Evolutionary conservation across 2,888 invertebrate genomes (phyloP), one percentile per base, ranked within the genome.

Genomic region (Atrina japonica): DNA sequence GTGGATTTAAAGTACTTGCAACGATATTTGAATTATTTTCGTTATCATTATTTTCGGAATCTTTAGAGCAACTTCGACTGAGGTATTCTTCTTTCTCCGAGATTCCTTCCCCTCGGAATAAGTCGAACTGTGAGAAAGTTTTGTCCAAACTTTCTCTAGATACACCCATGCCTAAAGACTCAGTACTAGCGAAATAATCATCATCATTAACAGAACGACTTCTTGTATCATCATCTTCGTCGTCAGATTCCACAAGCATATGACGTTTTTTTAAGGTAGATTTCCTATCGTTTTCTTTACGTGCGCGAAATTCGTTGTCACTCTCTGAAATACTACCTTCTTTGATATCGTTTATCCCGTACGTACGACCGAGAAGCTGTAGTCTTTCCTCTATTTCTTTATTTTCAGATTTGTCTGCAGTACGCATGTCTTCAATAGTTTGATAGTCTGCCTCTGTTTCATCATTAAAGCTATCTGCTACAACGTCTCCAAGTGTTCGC

Each of bases 101-200:
- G 30, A 61, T 61, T n/a, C 21, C 35, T 35, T 61, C 61, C 6
- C 30, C 61, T 11, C 49, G 30, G 18, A 49, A 49, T 11, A 61
- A 23, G 23, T 61, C 61, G 11, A 61, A 35, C 29, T 61, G 61
- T 5, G 61, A 61, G 16, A 61, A 61, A 21, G 61, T 43, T 56
- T 56, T 56, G 40, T 56, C 56, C 41, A 61, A 27, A 61, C 61
- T 61, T 21, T 61, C 61, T 23, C 61, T 25, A 18, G 61, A 61
- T 14, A 61, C 18, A 14, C 61, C 61, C 23, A 61, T 61, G 18
- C 61, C 61, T 21, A 61, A 21, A 18, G 61, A 61, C 27, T 61
- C 61, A n/a, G 61, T 61, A 21, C 61, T 61, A 9, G 61, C 61
- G 47, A 61, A 61, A 14, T 61, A 61, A 30, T 61, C 61, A 30